Conservation (phyloP, 1,140 invertebrate species). For the Micrasema longulum region DNA sequence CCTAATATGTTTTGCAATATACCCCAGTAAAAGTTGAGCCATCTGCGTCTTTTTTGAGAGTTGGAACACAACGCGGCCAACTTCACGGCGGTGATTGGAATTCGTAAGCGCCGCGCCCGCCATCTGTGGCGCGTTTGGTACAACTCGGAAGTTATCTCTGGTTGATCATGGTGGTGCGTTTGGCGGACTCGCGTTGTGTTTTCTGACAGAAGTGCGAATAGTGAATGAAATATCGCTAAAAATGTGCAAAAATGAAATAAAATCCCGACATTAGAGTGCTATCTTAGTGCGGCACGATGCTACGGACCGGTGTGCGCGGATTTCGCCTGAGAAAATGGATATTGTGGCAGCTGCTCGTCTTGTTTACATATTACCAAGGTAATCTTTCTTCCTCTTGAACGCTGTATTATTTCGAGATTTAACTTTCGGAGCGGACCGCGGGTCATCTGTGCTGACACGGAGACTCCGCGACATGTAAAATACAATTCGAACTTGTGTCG, state of each 20-base stretch:
- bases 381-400: too few relatives aligned
- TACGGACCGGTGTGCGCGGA: slow-evolving; percentile 64
- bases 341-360: slow-evolving; percentile 63
- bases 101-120: slow-evolving; percentile 1
- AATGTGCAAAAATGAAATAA: slow-evolving; percentile 68
- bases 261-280: slow-evolving; percentile 61
- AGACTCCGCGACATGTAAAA: too few relatives aligned
- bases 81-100: slow-evolving; percentile 5
- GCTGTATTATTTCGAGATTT: too few relatives aligned
- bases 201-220: slow-evolving; percentile 57
- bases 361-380: slow-evolving; percentile 68
- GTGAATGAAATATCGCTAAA: slow-evolving; percentile 59
- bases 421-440: too few relatives aligned
- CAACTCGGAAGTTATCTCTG: slow-evolving; percentile 12
- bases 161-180: slow-evolving; percentile 64
- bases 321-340: slow-evolving; percentile 65
- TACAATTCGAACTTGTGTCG: too few relatives aligned
- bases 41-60: background rate
- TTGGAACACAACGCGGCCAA: background rate
- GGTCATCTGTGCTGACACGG: too few relatives aligned
- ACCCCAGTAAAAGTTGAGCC: background rate
- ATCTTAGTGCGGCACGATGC: slow-evolving; percentile 61
- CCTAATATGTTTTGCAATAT: background rate
- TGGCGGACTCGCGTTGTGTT: slow-evolving; percentile 50
- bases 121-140: slow-evolving; percentile 1